Evolutionary conservation across 1,140 invertebrate species (phyloP), one percentile per base, ranked within the genome.

Genomic region (Lasioglossum albipes): DNA sequence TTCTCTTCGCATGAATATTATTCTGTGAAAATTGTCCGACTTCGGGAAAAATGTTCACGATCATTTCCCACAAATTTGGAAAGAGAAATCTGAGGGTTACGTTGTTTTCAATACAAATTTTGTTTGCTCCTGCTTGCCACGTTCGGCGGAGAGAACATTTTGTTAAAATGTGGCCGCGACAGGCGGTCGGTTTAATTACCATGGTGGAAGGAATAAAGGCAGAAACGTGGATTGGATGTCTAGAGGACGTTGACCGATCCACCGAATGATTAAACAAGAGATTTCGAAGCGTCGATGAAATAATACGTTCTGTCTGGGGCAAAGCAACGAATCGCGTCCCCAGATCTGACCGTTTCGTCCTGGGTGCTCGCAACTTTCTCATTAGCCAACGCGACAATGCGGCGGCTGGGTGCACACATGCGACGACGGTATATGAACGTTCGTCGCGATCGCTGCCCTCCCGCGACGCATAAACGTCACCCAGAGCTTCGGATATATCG

Each of bases 331-430:
- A 77, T 75, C 70, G 52, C 27, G 65, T 79, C 79, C 79, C 76
- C 69, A 81, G 82, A 78, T 84, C 70, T 74, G 27, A 42, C 68
- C 65, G 42, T 75, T 78, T 85, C 57, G 78, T 69, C 36, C 64
- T 42, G 78, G 79, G 83, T 84, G 81, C 82, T 86, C 79, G 86
- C 89, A 92, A 92, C 90, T 93, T 92, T 93, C 88, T 93, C 91
- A 92, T 93, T 93, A 92, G 89, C 84, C 89, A 80, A 75, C 76
- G 86, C 86, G 87, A 92, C 90, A 91, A 93, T 92, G 84, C 88
- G 82, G 78, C 84, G 79, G 80, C 86, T 45, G 42, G 10, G 57
- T 61, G 36, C 31, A n/a, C 70, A 54, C 61, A 62, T 73, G 75
- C 77, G 16, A 79, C 61, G 49, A 41, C 45, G 52, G 27, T 12